These are phyloP conservation scores for Ormyrus thymus DNA, from an alignment of 2,888 invertebrate species.

Conservation along the genomic window DNA sequence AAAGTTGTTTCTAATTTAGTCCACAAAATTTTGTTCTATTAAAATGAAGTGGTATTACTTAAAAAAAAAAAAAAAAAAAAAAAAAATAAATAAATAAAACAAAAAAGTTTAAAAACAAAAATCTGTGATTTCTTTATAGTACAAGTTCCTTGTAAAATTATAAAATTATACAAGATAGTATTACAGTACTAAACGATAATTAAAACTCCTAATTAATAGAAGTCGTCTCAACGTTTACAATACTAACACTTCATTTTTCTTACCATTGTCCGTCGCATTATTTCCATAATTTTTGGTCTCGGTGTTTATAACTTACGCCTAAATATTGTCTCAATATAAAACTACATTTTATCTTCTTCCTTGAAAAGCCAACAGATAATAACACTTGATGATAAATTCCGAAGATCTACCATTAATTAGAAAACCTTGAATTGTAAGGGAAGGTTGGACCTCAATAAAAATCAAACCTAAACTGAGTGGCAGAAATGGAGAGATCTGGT, in stretches of 20 bases:
- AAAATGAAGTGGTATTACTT: neutral
- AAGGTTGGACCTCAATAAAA: too few relatives aligned
- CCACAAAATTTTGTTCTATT: neutral
- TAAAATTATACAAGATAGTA: conserved; percentile 1
- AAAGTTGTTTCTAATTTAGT: conserved; percentile 28
- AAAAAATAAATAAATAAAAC: neutral
- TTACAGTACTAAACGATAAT: neutral
- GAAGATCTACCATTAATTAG: too few relatives aligned
- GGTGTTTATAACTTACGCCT: conserved; percentile 70
- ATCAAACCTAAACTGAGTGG: too few relatives aligned
- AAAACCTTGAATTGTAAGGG: too few relatives aligned
- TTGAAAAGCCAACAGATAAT: neutral
- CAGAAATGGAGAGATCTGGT: too few relatives aligned
- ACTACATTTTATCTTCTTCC: conserved; percentile 21
- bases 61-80: neutral
- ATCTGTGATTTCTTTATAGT: neutral
- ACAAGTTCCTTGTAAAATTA: neutral
- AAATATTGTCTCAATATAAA: conserved; percentile 72
- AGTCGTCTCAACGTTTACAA: neutral
- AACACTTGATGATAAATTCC: too few relatives aligned
- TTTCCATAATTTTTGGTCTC: conserved; percentile 72
- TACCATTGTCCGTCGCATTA: conserved; percentile 61
- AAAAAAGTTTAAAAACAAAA: conserved; percentile 9
- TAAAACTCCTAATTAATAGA: conserved; percentile 5
- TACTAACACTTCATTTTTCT: conserved; percentile 5